Evolutionary conservation across 2,113 vertebrate species (phyloP), one percentile per base, ranked within the genome.

Genomic region (Ellobius talpinus): DNA sequence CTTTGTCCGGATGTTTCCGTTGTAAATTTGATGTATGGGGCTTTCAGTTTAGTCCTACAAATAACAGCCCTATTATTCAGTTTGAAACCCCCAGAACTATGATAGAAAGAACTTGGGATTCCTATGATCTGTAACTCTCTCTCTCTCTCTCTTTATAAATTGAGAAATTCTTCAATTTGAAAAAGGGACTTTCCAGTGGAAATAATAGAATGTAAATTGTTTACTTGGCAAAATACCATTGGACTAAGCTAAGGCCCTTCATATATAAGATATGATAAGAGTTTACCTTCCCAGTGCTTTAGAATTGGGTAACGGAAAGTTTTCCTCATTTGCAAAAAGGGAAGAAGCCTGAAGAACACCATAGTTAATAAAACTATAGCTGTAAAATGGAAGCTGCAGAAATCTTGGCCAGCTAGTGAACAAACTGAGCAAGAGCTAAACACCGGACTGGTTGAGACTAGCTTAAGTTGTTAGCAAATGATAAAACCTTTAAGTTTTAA

Each of bases 161-260:
- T 97, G 88, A 96, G 94, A 97, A 98, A 95, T 93, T 93, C 73
- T 93, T 95, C 66, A 90, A 33, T 91, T 96, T 92, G 92, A 36
- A 96, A 96, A 94, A 63, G 98, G 98, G 98, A 96, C 66, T 98
- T 98, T 97, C 98, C 98, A 97, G 17, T 97, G 96, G 96, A 97
- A 97, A 96, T 96, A 97, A 96, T 97, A 90, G 93, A 91, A 68
- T 96, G 31, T 96, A 98, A 97, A 97, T 96, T 98, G 96, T 98
- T 98, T 98, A 97, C 94, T 97, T 97, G 97, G 96, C 93, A 97
- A 95, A 88, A 92, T n/a, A 85, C 87, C 89, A 96, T 70, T 94
- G 89, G 91, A 92, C 93, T 86, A 95, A 98, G 96, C 81, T 96
- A 94, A 96, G 90, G 88, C 73, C 52, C 76, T 86, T 97, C 72